Conservation (phyloP, 2,888 invertebrate genomes). For the Serripes groenlandicus region DNA sequence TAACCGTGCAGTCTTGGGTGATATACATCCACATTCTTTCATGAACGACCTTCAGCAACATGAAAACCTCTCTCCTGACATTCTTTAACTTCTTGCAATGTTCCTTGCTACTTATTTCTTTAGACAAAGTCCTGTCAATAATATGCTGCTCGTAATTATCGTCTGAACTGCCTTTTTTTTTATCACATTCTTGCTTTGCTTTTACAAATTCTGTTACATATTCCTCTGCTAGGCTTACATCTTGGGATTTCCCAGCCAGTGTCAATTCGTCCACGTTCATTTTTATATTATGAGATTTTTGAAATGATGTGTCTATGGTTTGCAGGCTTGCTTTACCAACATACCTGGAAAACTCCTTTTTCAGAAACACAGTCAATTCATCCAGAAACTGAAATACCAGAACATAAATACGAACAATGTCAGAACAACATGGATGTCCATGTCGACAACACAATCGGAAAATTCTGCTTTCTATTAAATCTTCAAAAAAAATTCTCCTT, state of each 20-base stretch:
- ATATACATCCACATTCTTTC: not conserved
- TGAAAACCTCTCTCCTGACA: not conserved
- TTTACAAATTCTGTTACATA: not conserved
- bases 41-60: not conserved
- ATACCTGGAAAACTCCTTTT: not conserved
- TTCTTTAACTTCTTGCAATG: not conserved
- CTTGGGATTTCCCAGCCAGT: not conserved
- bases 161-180: not conserved
- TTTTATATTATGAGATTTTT: not conserved
- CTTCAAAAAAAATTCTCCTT: no score
- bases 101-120: not conserved
- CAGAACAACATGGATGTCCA: no score
- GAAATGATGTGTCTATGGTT: not conserved
- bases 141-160: no score
- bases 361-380: not conserved
- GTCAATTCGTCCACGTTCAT: not conserved
- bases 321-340: not conserved
- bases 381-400: constrained; percentile 5
- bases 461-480: no score
- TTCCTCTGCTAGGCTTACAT: not conserved
- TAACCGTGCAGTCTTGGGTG: not conserved
- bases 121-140: not conserved
- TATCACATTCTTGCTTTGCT: not conserved
- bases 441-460: no score
- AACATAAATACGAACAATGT: no score